phyloP scores from a whole-genome alignment of 2,113 vertebrate species.

The Paedocypris sp. region DNA sequence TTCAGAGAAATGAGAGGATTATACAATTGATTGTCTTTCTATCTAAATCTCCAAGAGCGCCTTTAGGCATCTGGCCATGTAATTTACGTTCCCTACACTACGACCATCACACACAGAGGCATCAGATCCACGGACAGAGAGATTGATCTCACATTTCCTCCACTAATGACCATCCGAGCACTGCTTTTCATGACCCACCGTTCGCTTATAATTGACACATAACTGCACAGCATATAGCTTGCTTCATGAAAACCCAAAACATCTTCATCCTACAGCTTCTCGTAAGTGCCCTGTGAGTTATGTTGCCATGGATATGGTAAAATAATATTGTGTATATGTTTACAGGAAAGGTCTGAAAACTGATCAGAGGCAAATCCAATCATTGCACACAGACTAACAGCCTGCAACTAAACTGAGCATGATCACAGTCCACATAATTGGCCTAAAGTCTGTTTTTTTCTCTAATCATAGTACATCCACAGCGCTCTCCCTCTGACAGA shows the following conservation, averaged over 20 bases:
- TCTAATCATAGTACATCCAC: background rate
- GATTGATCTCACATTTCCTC: background rate
- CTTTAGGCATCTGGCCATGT: too few relatives aligned
- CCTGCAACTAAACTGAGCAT: background rate
- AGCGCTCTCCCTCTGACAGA: slow-evolving; percentile 3
- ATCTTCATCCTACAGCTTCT: slow-evolving; percentile 20
- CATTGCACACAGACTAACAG: background rate
- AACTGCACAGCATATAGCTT: background rate
- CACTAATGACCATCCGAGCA: background rate
- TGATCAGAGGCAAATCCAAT: slow-evolving; percentile 5
- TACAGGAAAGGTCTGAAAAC: slow-evolving; percentile 1
- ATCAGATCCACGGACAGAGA: background rate
- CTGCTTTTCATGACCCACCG: background rate
- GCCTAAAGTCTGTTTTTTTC: background rate
- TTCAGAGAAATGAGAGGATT: too few relatives aligned
- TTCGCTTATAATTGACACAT: background rate
- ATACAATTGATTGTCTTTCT: too few relatives aligned
- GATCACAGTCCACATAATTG: background rate
- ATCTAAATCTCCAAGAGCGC: too few relatives aligned
- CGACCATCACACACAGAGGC: background rate
- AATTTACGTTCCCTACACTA: too few relatives aligned
- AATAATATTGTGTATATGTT: slow-evolving; percentile 15
- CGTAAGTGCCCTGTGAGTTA: slow-evolving; percentile 23
- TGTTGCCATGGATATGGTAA: slow-evolving; percentile 31
- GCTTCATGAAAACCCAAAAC: slow-evolving; percentile 13